Base-by-base conservation (phyloP, 2,888 invertebrate species). In the Drosophila suboccidentalis region DNA sequence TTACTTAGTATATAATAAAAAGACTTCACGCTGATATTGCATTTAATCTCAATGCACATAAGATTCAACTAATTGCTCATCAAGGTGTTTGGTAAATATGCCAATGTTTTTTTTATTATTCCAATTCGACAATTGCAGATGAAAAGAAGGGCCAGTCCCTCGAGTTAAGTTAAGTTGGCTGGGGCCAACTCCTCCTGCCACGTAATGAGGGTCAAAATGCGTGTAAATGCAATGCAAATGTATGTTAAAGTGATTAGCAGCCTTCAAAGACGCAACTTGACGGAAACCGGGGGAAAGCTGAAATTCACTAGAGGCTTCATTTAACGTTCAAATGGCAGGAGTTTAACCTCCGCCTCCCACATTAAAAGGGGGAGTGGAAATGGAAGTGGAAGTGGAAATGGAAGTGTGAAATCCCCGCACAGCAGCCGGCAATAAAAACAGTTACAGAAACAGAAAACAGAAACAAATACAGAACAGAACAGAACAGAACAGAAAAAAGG, bases 221-320 rank as follows among this genome's bases (percentile, higher is more conserved):
- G 89, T 79, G 81, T 90, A 90, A 91, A 89, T 89, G 80, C 82
- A 86, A 91, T 90, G 90, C 90, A 90, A 90, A 90, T 90, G 80
- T 90, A 90, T 91, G 91, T 87, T 90, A 90, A 88, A 90, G 81
- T 80, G 90, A 91, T 90, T 91, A 90, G 85, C 86, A 80, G 81
- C 82, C 88, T 87, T 90, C 81, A 86, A 90, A 86, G 87, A 38
- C 53, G 77, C 71, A 74, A 60, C 73, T 75, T 69, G 58, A 60
- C 38, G 63, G 47, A 29, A 17, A 15, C 38, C 29, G 34, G 41
- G 38, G 49, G 55, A 26, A 51, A 59, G 36, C 19, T 34, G 50
- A 46, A 84, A 87, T 87, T 81, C 85, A 82, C 85, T 75, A 82
- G 88, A 88, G 86, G 83, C 88, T 77, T 75, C 66, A 84, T 84